Percentiles rank a stretch among this genome's conserved stretches.
These are phyloP conservation scores for Amphipyra berbera DNA, from an alignment of 2,888 invertebrate genomes.

Conservation along the genomic window DNA sequence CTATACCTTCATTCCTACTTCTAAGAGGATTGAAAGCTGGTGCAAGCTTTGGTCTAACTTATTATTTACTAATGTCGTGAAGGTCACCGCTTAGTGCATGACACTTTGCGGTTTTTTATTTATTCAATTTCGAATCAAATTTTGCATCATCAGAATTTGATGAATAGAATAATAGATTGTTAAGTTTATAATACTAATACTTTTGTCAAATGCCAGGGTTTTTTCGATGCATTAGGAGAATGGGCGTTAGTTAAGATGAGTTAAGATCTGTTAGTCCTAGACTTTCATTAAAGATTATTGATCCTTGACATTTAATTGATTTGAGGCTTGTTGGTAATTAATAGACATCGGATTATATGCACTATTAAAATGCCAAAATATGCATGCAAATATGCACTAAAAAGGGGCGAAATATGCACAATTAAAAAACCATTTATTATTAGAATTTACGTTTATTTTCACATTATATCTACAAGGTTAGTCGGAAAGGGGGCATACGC, in stretches of 20 bases:
- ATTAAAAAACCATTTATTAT: no score
- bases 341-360: no score
- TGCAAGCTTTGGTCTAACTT: conserved; percentile 2
- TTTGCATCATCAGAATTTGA: conserved; percentile 4
- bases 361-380: no score
- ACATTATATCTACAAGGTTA: no score
- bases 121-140: background rate
- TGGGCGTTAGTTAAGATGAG: background rate
- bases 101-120: conserved; percentile 15
- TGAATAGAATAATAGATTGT: no score
- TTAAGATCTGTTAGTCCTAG: conserved; percentile 12
- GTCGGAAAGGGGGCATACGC: no score
- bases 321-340: no score
- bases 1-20: no score
- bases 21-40: conserved; percentile 32
- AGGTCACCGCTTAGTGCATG: conserved; percentile 5
- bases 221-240: background rate
- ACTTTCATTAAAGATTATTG: background rate
- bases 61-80: conserved; percentile 13
- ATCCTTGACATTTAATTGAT: conserved; percentile 24
- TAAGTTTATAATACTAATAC: background rate
- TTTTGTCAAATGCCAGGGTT: conserved; percentile 45
- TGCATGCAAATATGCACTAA: no score
- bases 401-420: no score
- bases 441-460: no score